Conservation (phyloP, 2,797 vertebrate genomes). For the Sandelia bainsii region DNA sequence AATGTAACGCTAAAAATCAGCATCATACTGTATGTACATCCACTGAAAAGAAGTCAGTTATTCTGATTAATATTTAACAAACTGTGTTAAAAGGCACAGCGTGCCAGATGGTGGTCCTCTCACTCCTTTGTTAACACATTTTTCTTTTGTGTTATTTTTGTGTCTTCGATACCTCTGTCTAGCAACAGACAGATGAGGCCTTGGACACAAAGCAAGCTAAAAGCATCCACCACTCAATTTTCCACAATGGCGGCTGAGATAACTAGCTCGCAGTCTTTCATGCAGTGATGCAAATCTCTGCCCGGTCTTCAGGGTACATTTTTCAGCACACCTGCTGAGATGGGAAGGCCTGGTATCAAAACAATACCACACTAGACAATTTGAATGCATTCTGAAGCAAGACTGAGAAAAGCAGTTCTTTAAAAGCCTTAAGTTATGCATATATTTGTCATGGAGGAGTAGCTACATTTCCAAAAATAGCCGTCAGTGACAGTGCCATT, state of each 20-base stretch:
- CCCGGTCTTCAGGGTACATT: conserved; percentile 31
- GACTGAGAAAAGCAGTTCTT: conserved; percentile 19
- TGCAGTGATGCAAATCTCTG: conserved; percentile 50
- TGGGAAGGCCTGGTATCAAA: conserved; percentile 37
- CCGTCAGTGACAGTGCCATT: conserved; percentile 26
- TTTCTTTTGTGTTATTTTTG: conserved; percentile 65
- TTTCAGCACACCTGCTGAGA: conserved; percentile 51
- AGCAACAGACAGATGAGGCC: conserved; percentile 57
- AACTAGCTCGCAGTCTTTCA: conserved; percentile 49
- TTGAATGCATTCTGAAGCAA: conserved; percentile 17
- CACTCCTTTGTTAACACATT: conserved; percentile 69
- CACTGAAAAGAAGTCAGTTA: conserved; percentile 14
- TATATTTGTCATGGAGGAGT: conserved; percentile 46
- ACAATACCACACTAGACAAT: conserved; percentile 29
- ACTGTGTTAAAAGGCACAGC: conserved; percentile 38
- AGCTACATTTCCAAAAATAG: conserved; percentile 50
- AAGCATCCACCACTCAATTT: conserved; percentile 52
- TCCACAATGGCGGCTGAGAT: conserved; percentile 47
- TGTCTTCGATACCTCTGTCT: conserved; percentile 51
- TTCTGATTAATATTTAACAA: conserved; percentile 46
- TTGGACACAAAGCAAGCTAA: conserved; percentile 59
- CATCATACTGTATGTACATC: background rate
- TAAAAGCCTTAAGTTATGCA: conserved; percentile 39
- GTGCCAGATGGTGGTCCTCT: conserved; percentile 69
- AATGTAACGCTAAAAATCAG: conserved; percentile 22